These are phyloP conservation scores for Hirtodrosophila alboralis DNA, from an alignment of 2,888 invertebrate genomes.

Conservation along the genomic window DNA sequence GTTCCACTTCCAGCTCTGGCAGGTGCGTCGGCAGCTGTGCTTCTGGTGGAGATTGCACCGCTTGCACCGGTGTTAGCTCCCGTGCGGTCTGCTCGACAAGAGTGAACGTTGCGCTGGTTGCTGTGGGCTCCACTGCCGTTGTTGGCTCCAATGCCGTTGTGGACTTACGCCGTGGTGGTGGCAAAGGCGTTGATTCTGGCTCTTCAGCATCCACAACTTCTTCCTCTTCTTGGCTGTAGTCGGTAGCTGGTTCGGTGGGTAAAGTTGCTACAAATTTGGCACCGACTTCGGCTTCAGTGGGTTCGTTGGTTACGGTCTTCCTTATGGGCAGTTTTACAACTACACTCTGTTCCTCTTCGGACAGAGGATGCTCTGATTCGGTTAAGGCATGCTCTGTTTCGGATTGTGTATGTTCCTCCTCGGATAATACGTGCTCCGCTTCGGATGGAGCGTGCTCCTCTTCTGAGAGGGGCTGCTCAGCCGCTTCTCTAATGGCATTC, in stretches of 20 bases:
- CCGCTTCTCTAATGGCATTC: slow-evolving; percentile 8
- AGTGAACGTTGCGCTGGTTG: slow-evolving; percentile 30
- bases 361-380: slow-evolving; percentile 22
- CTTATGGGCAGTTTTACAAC: slow-evolving; percentile 31
- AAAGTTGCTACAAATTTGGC: slow-evolving; percentile 61
- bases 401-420: slow-evolving; percentile 1
- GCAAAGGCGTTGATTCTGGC: slow-evolving; percentile 54
- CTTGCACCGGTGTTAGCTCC: slow-evolving; percentile 51
- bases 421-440: slow-evolving; percentile 32
- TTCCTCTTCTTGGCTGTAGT: slow-evolving; percentile 28
- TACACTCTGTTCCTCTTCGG: slow-evolving; percentile 17
- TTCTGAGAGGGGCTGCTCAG: too few species aligned
- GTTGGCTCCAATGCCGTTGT: slow-evolving; percentile 71
- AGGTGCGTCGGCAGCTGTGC: slow-evolving; percentile 83
- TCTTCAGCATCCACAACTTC: slow-evolving; percentile 27
- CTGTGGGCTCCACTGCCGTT: slow-evolving; percentile 27
- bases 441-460: slow-evolving; percentile 34
- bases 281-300: slow-evolving; percentile 60
- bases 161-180: slow-evolving; percentile 81
- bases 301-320: slow-evolving; percentile 51
- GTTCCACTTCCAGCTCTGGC: slow-evolving; percentile 90
- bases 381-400: slow-evolving; percentile 23
- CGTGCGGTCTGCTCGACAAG: slow-evolving; percentile 47
- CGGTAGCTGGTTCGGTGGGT: slow-evolving; percentile 60
- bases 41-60: slow-evolving; percentile 40